phyloP scores from a whole-genome alignment of 2,888 invertebrate species.

The Oxycera nigricornis region DNA sequence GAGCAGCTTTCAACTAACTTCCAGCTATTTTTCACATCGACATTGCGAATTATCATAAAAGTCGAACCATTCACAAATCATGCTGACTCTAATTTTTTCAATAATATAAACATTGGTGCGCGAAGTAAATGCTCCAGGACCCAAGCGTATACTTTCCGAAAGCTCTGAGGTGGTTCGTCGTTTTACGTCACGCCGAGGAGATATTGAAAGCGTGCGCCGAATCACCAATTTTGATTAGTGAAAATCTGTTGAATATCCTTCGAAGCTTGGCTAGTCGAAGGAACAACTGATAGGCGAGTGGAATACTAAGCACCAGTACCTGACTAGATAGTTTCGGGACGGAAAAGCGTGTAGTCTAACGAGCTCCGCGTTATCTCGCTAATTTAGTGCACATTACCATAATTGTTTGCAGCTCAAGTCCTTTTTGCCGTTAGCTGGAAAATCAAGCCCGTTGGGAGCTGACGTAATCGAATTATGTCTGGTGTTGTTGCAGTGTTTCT shows the following conservation, averaged over 20 bases:
- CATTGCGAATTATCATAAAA: no score
- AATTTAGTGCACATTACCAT: constrained; percentile 12
- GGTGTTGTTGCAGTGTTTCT: not conserved
- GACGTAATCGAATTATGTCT: not conserved
- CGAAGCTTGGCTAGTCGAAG: constrained; percentile 8
- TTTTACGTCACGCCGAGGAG: constrained; percentile 15
- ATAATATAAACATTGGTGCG: no score
- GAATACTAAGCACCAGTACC: constrained; percentile 7
- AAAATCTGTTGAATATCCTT: constrained; percentile 45
- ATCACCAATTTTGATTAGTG: constrained; percentile 33
- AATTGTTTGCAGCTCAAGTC: constrained; percentile 6
- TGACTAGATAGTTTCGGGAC: constrained; percentile 25
- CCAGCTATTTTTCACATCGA: no score
- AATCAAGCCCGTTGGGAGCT: no score
- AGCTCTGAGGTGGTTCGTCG: not conserved
- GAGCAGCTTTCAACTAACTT: no score
- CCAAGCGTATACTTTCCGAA: constrained; percentile 1
- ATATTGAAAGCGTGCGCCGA: constrained; percentile 31
- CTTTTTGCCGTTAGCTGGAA: no score
- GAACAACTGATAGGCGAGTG: constrained; percentile 16
- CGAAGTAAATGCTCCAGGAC: not conserved
- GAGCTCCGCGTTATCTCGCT: not conserved
- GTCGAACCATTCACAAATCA: no score
- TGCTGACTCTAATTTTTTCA: no score
- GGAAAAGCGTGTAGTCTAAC: constrained; percentile 26